A percentile compares a stretch with the other conserved stretches of the same genome.
Evolutionary conservation across 1,140 invertebrate genomes (phyloP).

Genomic region (Acromyrmex charruanus): DNA sequence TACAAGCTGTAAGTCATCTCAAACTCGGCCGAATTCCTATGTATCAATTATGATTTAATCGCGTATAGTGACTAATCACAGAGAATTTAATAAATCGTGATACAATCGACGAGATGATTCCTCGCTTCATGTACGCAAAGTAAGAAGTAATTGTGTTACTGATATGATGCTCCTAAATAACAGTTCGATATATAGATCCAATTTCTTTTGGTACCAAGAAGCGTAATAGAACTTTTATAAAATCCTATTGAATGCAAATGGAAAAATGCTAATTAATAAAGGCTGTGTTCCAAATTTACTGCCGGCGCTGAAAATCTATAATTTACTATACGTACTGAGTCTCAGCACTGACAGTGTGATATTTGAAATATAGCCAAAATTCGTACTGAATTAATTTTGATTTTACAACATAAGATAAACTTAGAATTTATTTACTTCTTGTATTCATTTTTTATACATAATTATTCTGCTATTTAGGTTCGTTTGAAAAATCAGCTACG

Average conservation of each 20-base stretch:
- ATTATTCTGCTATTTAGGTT: slow-evolving; percentile 26
- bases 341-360: too few relatives aligned
- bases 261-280: neutral
- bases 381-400: neutral
- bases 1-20: slow-evolving; percentile 51
- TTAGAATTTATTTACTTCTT: neutral
- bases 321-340: too few relatives aligned
- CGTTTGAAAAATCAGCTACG: slow-evolving; percentile 5
- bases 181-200: neutral
- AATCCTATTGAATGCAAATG: neutral
- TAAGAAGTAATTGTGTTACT: slow-evolving; percentile 1
- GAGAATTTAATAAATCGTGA: neutral
- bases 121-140: slow-evolving; percentile 2
- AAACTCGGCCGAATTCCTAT: slow-evolving; percentile 58
- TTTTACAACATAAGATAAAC: neutral
- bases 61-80: neutral
- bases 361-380: too few relatives aligned
- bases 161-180: slow-evolving; percentile 24
- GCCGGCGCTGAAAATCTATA: too few relatives aligned
- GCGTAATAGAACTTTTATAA: neutral
- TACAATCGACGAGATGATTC: slow-evolving; percentile 29
- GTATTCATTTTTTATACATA: neutral
- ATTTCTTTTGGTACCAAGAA: neutral
- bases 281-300: too few relatives aligned
- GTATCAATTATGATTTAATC: slow-evolving; percentile 29